Evolutionary conservation across 1,140 invertebrate species (phyloP).

Genomic region (Drosophila orena): DNA sequence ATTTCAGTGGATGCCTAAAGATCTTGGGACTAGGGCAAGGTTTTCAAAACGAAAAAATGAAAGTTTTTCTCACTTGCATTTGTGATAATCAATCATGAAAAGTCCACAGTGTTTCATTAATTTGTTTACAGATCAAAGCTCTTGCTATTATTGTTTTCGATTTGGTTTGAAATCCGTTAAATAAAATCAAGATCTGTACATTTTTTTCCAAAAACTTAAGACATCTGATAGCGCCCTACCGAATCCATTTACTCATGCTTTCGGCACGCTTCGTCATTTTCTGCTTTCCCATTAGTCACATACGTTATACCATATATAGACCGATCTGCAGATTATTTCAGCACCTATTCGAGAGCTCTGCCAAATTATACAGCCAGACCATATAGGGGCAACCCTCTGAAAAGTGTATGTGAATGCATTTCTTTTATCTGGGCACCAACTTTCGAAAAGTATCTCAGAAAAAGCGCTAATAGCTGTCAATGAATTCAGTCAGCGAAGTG

Average conservation of each 20-base stretch:
- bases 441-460: slow-evolving; percentile 43
- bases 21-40: slow-evolving; percentile 35
- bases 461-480: slow-evolving; percentile 47
- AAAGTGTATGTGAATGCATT: slow-evolving; percentile 15
- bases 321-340: slow-evolving; percentile 26
- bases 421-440: slow-evolving; percentile 16
- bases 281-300: slow-evolving; percentile 30
- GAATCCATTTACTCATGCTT: slow-evolving; percentile 26
- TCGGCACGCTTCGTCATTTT: slow-evolving; percentile 34
- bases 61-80: background rate
- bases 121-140: too few relatives aligned
- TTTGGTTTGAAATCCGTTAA: background rate
- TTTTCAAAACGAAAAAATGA: slow-evolving; percentile 20
- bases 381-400: slow-evolving; percentile 12
- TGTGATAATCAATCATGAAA: too few relatives aligned
- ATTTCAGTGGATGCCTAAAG: slow-evolving; percentile 5
- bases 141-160: too few relatives aligned
- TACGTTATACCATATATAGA: slow-evolving; percentile 28
- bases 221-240: slow-evolving; percentile 2
- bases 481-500: slow-evolving; percentile 30
- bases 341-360: slow-evolving; percentile 24
- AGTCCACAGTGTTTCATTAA: too few relatives aligned
- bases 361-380: slow-evolving; percentile 17
- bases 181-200: background rate
- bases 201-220: background rate